Evolutionary conservation across 2,888 invertebrate genomes (phyloP).

Genomic region (Drosophila longiperda): DNA sequence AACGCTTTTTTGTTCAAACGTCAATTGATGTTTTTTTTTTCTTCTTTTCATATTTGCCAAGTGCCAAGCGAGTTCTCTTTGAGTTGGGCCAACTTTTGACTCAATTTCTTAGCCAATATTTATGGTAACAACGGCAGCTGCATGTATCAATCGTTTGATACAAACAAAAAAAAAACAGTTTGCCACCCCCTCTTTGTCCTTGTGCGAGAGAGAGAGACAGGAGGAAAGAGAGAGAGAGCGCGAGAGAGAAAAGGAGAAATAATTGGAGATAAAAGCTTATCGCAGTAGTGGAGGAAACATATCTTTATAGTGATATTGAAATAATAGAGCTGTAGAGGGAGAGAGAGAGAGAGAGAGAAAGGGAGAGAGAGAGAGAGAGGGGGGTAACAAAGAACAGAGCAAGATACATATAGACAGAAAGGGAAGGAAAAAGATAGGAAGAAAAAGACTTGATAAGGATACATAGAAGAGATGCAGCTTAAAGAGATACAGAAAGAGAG

Average conservation of each 20-base stretch:
- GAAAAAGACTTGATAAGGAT: background rate
- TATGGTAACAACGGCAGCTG: slow-evolving; percentile 43
- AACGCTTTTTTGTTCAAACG: slow-evolving; percentile 30
- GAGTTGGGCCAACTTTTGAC: slow-evolving; percentile 45
- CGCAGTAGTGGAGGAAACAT: background rate
- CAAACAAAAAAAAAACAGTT: slow-evolving; percentile 10
- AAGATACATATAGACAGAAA: background rate
- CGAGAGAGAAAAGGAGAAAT: background rate
- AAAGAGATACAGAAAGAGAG: background rate
- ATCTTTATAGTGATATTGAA: background rate
- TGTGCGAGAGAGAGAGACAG: background rate
- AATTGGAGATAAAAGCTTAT: background rate
- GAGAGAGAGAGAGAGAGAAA: background rate
- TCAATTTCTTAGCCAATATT: slow-evolving; percentile 47
- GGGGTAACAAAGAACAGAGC: background rate
- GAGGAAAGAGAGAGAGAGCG: background rate
- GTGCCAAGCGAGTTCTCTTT: slow-evolving; percentile 21
- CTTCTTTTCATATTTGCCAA: background rate
- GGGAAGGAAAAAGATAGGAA: background rate
- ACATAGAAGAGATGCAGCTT: background rate
- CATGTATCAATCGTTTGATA: background rate
- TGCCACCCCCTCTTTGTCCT: too few species aligned
- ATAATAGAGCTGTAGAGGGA: background rate
- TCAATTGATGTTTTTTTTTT: background rate
- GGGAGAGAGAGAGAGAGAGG: too few species aligned